Percentiles rank a stretch among this genome's conserved stretches.
Evolutionary conservation across 2,888 invertebrate genomes (phyloP).

Genomic region (Plebejus anna): DNA sequence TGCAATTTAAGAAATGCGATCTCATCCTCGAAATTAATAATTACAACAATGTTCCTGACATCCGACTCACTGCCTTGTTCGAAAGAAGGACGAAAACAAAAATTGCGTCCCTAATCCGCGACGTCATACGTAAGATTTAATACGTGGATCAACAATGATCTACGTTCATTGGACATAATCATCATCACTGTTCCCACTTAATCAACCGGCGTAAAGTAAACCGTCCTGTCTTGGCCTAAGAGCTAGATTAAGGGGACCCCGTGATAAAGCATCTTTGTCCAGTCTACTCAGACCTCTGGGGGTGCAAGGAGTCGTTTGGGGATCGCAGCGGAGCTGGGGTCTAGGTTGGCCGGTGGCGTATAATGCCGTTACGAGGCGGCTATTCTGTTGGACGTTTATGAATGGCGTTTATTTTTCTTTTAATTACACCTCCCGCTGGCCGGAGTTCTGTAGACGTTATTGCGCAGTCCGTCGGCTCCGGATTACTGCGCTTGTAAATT

Average conservation of each 20-base stretch:
- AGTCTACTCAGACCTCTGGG: constrained; percentile 47
- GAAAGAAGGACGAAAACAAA: background rate
- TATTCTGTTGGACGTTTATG: constrained; percentile 72
- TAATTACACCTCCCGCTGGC: constrained; percentile 67
- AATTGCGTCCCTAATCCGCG: background rate
- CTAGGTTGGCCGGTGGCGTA: constrained; percentile 52
- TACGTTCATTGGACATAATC: constrained; percentile 44
- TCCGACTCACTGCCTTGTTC: background rate
- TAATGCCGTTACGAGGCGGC: constrained; percentile 62
- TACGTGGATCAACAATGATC: constrained; percentile 40
- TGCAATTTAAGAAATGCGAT: background rate
- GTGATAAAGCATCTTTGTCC: constrained; percentile 63
- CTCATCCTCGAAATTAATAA: constrained; percentile 3
- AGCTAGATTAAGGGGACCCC: constrained; percentile 73
- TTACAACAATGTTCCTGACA: background rate
- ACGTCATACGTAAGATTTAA: constrained; percentile 1
- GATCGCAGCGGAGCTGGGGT: constrained; percentile 41
- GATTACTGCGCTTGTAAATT: constrained; percentile 24
- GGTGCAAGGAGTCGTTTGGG: constrained; percentile 35
- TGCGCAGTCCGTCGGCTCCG: constrained; percentile 22
- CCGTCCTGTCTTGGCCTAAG: constrained; percentile 59
- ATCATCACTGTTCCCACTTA: constrained; percentile 45
- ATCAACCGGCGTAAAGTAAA: constrained; percentile 46
- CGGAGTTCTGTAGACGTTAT: constrained; percentile 43
- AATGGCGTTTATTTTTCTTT: constrained; percentile 78